Base-by-base conservation (phyloP, 2,888 invertebrate genomes). In the Melangyna quadrimaculata region DNA sequence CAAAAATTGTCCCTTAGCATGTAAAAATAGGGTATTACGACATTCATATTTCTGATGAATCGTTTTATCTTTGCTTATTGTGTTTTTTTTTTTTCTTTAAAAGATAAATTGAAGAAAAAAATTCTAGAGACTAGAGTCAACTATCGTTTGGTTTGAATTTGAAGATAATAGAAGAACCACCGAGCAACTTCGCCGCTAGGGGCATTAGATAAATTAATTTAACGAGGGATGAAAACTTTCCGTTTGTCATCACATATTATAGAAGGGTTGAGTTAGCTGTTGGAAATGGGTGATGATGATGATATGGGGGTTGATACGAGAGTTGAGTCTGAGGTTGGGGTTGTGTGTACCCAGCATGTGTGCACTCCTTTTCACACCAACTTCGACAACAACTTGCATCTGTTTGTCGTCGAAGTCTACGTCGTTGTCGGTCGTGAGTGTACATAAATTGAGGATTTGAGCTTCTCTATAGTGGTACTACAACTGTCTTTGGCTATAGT, bases 181-280 rank as follows among this genome's bases (percentile, higher is more conserved):
- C 7, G 17, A 19, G 65, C 19, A 45, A 29, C 35, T 32, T 24
- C 37, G 77, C 57, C 69, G 70, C 81, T 67, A 55, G 69, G 80
- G 80, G 77, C 81, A 86, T 86, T 78, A 86, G 81, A 86, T 81
- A 86, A 86, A 86, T 86, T 78, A 81, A 86, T 86, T 81, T 77
- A 86, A 81, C 86, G 81, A 86, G 86, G 81, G 86, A 77, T 86
- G 81, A 70, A 86, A 86, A 81, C 55, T 86, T 78, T 86, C 55
- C 70, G 77, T 81, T 86, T 86, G 86, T 86, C 81, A 77, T 81
- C 77, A 51, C 69, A 63, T 19, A 57, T 29, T 40, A n/a, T n/a
- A 45, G 40, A 63, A 51, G 51, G 53, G 63, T 74, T 48, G 59
- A 59, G n/a, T 40, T 35, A 32, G 63, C 27, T 35, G 17, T 37